These are phyloP conservation scores for Pogoniulus pusillus DNA, from an alignment of 2,797 vertebrate genomes.

Conservation along the genomic window DNA sequence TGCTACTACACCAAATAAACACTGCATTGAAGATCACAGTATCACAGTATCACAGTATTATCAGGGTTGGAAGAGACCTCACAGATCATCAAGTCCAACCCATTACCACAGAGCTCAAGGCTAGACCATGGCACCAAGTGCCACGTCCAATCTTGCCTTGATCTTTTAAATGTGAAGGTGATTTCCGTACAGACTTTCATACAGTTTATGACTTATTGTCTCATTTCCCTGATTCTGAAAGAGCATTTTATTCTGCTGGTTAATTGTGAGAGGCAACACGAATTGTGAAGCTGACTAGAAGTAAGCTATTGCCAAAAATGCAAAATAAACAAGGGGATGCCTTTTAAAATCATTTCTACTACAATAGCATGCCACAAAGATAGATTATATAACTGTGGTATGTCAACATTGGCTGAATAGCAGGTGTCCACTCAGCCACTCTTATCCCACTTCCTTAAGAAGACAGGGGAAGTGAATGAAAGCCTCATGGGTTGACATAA, in stretches of 20 bases:
- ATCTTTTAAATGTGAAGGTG: background rate
- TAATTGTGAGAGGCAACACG: background rate
- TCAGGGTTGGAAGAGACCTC: no score
- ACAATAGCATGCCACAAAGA: background rate
- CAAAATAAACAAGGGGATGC: background rate
- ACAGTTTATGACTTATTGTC: no score
- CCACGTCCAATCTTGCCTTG: no score
- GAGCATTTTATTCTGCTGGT: background rate
- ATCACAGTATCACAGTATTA: no score
- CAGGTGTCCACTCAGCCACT: background rate
- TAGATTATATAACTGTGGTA: background rate
- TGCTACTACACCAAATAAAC: background rate
- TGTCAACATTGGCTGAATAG: background rate
- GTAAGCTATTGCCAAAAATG: background rate
- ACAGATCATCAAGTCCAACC: no score
- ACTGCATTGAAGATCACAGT: background rate
- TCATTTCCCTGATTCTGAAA: background rate
- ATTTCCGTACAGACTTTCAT: background rate
- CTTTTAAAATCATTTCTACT: background rate
- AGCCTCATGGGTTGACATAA: accelerated
- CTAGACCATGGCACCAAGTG: no score
- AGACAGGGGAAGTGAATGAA: background rate
- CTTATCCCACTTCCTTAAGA: background rate
- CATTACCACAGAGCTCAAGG: no score
- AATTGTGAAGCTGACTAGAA: background rate